These are phyloP conservation scores for Passer domesticus DNA, from an alignment of 2,113 vertebrate species.

Conservation along the genomic window DNA sequence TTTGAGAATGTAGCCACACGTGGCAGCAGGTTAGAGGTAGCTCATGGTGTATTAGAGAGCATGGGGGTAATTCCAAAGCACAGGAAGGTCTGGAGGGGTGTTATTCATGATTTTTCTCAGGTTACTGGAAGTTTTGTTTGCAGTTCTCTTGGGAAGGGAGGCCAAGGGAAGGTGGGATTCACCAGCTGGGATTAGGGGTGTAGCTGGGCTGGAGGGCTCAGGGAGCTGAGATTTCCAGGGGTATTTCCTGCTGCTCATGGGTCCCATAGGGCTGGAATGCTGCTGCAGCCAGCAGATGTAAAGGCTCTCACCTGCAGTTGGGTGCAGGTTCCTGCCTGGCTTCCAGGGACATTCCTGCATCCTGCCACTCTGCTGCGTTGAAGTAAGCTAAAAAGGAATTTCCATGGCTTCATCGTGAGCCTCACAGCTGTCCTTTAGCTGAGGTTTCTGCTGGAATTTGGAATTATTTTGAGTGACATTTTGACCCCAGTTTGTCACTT, in stretches of 20 bases:
- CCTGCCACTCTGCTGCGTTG: background rate
- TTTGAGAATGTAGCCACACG: accelerated
- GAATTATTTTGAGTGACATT: background rate
- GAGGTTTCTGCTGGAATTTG: background rate
- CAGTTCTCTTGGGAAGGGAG: background rate
- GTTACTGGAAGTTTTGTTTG: background rate
- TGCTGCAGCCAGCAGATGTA: accelerated
- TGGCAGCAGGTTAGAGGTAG: background rate
- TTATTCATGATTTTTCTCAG: background rate
- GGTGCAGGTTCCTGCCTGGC: background rate
- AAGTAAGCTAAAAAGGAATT: background rate
- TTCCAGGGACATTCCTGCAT: background rate
- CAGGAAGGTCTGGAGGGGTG: background rate
- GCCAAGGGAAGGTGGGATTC: background rate
- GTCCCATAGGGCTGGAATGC: background rate
- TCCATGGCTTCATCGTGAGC: accelerated
- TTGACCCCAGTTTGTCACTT: background rate
- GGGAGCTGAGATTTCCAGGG: background rate
- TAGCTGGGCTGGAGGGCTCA: background rate
- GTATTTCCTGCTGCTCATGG: background rate
- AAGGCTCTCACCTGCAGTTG: background rate
- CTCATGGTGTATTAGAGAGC: background rate
- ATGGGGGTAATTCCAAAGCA: background rate
- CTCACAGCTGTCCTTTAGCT: background rate
- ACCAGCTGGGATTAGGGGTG: accelerated